Percentiles rank a stretch among this genome's conserved stretches.
Evolutionary conservation across 2,888 invertebrate species (phyloP).

Genomic region (Andricus curvator): DNA sequence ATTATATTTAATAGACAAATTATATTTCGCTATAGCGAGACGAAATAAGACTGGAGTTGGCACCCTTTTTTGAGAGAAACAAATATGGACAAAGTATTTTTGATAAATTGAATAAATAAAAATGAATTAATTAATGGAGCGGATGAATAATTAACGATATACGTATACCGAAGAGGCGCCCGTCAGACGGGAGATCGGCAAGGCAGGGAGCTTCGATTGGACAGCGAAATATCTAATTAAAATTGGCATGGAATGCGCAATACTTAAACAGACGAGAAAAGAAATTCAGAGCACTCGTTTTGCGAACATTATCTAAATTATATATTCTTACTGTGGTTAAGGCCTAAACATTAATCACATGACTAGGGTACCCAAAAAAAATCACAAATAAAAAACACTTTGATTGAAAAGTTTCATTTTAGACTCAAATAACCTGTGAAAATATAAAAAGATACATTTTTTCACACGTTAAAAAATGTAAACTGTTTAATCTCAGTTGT

Average conservation of each 20-base stretch:
- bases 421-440: not conserved
- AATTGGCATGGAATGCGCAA: slow-evolving; percentile 37
- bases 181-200: slow-evolving; percentile 34
- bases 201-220: slow-evolving; percentile 47
- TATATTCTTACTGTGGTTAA: slow-evolving; percentile 65
- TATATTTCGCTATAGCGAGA: slow-evolving; percentile 40
- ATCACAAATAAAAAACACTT: slow-evolving; percentile 41
- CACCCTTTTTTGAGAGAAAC: slow-evolving; percentile 30
- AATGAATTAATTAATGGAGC: slow-evolving; percentile 42
- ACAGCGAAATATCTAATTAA: slow-evolving; percentile 48
- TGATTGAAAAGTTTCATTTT: not conserved
- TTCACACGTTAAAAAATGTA: not conserved
- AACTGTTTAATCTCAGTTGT: not conserved
- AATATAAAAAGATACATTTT: not conserved
- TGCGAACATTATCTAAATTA: not conserved
- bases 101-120: slow-evolving; percentile 64
- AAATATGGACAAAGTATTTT: slow-evolving; percentile 63
- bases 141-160: slow-evolving; percentile 28
- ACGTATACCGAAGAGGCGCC: slow-evolving; percentile 35
- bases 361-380: slow-evolving; percentile 13
- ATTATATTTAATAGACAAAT: slow-evolving; percentile 36
- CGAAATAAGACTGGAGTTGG: slow-evolving; percentile 41
- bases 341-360: slow-evolving; percentile 61
- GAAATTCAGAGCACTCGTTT: not conserved
- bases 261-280: slow-evolving; percentile 8